phyloP scores from a whole-genome alignment of 1,140 invertebrate genomes.

The Leucophenga varia region DNA sequence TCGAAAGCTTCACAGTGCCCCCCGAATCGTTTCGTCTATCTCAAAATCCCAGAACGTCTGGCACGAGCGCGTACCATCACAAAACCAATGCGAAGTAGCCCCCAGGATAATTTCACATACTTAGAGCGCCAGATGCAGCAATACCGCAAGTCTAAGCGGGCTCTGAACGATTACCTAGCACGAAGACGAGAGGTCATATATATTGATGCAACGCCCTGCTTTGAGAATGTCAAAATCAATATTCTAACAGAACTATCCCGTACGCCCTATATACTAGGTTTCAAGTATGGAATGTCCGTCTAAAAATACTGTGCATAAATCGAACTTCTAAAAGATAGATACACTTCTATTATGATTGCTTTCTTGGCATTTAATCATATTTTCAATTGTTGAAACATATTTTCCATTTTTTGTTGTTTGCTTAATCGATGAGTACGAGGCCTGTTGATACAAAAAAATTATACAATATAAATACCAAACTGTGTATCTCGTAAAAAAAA shows the following conservation, averaged over 20 bases:
- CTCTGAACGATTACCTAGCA: slow-evolving; percentile 33
- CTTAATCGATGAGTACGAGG: no score
- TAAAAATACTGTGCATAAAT: no score
- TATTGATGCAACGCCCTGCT: slow-evolving; percentile 36
- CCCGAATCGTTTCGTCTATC: slow-evolving; percentile 39
- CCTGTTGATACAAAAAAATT: no score
- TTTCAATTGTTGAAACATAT: no score
- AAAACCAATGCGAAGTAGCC: slow-evolving; percentile 24
- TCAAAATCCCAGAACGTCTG: slow-evolving; percentile 35
- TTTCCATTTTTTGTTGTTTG: no score
- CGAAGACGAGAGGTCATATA: slow-evolving; percentile 42
- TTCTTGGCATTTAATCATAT: no score
- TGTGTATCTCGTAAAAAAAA: no score
- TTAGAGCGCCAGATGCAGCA: slow-evolving; percentile 42
- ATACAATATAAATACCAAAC: no score
- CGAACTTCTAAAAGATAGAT: no score
- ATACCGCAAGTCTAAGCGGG: slow-evolving; percentile 29
- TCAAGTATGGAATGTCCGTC: slow-evolving; percentile 38
- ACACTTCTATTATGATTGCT: no score
- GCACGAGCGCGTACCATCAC: slow-evolving; percentile 27
- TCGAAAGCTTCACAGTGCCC: slow-evolving; percentile 40
- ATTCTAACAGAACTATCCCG: slow-evolving; percentile 33
- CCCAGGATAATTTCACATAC: slow-evolving; percentile 28
- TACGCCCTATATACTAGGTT: slow-evolving; percentile 40
- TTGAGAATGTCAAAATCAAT: slow-evolving; percentile 38